Evolutionary conservation across 1,140 invertebrate species (phyloP).

Genomic region (Galleria mellonella): DNA sequence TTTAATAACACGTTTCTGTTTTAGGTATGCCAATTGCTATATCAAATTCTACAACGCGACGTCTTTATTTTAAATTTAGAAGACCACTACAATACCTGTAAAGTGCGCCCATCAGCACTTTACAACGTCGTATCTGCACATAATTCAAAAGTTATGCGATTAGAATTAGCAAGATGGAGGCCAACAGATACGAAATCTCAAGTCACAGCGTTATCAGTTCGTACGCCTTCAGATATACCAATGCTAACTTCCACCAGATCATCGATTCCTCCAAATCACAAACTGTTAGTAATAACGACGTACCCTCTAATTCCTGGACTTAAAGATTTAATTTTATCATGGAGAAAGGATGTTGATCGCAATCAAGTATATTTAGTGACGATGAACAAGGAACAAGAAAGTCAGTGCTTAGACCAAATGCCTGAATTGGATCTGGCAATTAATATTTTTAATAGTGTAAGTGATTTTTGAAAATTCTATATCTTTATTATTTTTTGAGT

Average conservation of each 20-base stretch:
- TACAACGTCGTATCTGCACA: constrained; percentile 11
- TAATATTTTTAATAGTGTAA: constrained; percentile 17
- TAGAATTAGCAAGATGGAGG: constrained; percentile 15
- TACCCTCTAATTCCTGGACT: constrained; percentile 12
- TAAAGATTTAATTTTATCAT: constrained; percentile 11
- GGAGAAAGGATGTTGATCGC: constrained; percentile 11
- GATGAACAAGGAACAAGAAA: constrained; percentile 4
- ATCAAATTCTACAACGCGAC: constrained; percentile 5
- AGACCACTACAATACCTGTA: neutral
- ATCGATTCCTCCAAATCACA: constrained; percentile 4
- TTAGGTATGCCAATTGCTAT: constrained; percentile 15
- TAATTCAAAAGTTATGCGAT: neutral
- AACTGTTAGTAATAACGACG: constrained; percentile 5
- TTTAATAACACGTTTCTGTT: no score
- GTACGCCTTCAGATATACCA: constrained; percentile 1
- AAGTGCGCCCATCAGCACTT: constrained; percentile 8
- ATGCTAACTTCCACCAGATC: constrained; percentile 6
- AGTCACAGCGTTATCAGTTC: constrained; percentile 5
- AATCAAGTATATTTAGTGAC: constrained; percentile 11
- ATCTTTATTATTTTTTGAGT: no score
- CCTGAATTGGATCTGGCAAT: constrained; percentile 15
- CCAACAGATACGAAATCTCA: neutral
- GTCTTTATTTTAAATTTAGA: constrained; percentile 14
- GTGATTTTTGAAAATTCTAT: neutral
- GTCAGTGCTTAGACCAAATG: neutral